Conservation (phyloP, 2,888 invertebrate genomes). For the Pharmacophagus antenor region DNA sequence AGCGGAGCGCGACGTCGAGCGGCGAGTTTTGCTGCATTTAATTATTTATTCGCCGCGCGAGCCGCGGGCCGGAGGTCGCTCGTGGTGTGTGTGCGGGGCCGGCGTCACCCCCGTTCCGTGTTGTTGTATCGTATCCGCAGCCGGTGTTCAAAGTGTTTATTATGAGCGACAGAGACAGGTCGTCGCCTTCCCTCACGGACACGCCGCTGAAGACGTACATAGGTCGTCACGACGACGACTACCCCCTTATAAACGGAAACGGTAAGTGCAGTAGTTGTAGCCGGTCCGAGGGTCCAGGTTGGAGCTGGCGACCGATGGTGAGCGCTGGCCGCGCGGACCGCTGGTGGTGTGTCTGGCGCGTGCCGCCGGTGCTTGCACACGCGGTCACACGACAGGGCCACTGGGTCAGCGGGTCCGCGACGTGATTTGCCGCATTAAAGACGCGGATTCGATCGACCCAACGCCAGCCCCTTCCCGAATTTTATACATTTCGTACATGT, state of each 20-base stretch:
- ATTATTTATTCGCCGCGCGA: slow-evolving; percentile 77
- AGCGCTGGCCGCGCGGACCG: slow-evolving; percentile 28
- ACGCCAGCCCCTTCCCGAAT: slow-evolving; percentile 50
- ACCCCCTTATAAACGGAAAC: slow-evolving; percentile 89
- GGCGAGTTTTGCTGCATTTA: slow-evolving; percentile 40
- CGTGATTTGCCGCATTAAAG: slow-evolving; percentile 68
- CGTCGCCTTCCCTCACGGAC: slow-evolving; percentile 93
- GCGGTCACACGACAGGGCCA: slow-evolving; percentile 33
- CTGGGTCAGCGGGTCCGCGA: slow-evolving; percentile 39
- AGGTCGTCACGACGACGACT: slow-evolving; percentile 90
- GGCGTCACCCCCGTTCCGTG: slow-evolving; percentile 62
- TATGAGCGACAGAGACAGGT: slow-evolving; percentile 95
- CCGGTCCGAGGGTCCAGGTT: slow-evolving; percentile 39
- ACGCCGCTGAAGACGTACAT: slow-evolving; percentile 93
- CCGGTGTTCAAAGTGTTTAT: slow-evolving; percentile 81
- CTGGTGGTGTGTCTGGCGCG: slow-evolving; percentile 42
- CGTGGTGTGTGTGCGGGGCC: slow-evolving; percentile 73
- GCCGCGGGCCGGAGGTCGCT: slow-evolving; percentile 79
- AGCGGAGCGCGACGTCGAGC: slow-evolving; percentile 37
- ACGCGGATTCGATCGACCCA: slow-evolving; percentile 67
- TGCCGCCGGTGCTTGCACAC: slow-evolving; percentile 40
- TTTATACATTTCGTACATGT: slow-evolving; percentile 39
- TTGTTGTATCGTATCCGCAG: slow-evolving; percentile 55
- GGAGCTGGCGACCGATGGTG: slow-evolving; percentile 39
- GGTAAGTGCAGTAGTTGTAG: slow-evolving; percentile 68